Percentiles rank a stretch among this genome's conserved stretches.
phyloP scores from a whole-genome alignment of 1,140 invertebrate genomes.

The Pissodes strobi region DNA sequence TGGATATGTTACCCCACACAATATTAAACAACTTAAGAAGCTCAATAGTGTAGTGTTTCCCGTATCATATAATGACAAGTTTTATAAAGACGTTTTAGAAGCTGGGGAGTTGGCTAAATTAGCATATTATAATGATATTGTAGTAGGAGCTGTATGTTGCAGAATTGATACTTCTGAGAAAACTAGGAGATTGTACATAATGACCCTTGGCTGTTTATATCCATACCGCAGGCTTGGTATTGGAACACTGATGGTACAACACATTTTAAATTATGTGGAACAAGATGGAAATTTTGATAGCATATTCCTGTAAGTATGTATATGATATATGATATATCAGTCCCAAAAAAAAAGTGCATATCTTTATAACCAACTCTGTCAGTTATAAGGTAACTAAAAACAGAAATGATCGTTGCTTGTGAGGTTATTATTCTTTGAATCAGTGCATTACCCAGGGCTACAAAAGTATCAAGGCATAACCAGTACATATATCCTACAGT shows the following conservation, averaged over 20 bases:
- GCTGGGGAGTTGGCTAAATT: slow-evolving; percentile 96
- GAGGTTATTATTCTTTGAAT: too few species aligned
- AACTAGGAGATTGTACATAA: slow-evolving; percentile 92
- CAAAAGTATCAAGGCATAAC: too few species aligned
- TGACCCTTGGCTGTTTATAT: slow-evolving; percentile 97
- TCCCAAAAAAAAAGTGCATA: too few species aligned
- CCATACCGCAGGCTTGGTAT: slow-evolving; percentile 95
- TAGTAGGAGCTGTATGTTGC: slow-evolving; percentile 98
- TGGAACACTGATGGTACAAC: slow-evolving; percentile 94
- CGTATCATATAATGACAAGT: slow-evolving; percentile 99
- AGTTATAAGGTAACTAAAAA: too few species aligned
- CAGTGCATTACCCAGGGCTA: too few species aligned
- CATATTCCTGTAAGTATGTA: slow-evolving; percentile 95
- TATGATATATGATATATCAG: too few species aligned
- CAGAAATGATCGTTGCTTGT: too few species aligned
- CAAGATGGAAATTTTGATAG: slow-evolving; percentile 96
- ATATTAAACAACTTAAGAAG: slow-evolving; percentile 96
- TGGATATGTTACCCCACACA: too few species aligned
- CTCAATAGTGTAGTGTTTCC: slow-evolving; percentile 98
- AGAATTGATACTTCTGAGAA: slow-evolving; percentile 93
- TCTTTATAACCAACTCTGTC: too few species aligned
- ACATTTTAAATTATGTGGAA: slow-evolving; percentile 95
- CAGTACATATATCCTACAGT: too few species aligned
- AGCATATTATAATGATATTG: slow-evolving; percentile 99
- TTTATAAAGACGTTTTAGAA: slow-evolving; percentile 99